Percentiles rank a stretch among this genome's conserved stretches.
phyloP scores from a whole-genome alignment of 1,140 invertebrate genomes.

The Chrysoperla carnea region DNA sequence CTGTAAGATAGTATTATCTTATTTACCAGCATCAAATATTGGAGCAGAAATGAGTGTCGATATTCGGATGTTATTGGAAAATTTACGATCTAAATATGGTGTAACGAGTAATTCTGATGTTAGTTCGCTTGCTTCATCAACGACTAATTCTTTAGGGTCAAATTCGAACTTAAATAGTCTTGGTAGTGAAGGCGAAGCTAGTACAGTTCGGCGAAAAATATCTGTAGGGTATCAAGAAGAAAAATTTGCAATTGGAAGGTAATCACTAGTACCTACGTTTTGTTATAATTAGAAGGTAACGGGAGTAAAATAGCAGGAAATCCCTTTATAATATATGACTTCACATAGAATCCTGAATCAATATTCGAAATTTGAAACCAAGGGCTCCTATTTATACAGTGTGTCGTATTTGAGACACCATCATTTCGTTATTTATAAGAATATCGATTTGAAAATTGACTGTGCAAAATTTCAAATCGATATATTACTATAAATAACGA shows the following conservation, averaged over 20 bases:
- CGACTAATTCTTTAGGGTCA: slow-evolving; percentile 10
- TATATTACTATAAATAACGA: too few species aligned
- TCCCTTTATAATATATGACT: too few species aligned
- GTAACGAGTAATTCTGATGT: slow-evolving; percentile 4
- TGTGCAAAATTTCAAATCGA: too few species aligned
- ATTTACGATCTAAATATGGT: slow-evolving; percentile 49
- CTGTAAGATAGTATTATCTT: slow-evolving; percentile 78
- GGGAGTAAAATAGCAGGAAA: too few species aligned
- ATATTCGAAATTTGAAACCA: too few species aligned
- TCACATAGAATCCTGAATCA: too few species aligned
- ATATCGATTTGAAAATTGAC: too few species aligned
- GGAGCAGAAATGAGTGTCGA: slow-evolving; percentile 57
- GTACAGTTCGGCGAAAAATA: slow-evolving; percentile 30
- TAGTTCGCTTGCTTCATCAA: slow-evolving; percentile 4
- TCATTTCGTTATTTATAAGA: too few species aligned
- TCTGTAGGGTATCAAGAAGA: slow-evolving; percentile 65
- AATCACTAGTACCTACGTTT: too few species aligned
- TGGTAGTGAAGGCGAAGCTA: slow-evolving; percentile 1
- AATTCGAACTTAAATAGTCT: neutral
- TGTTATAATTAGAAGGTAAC: too few species aligned
- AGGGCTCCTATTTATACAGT: too few species aligned
- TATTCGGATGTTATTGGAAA: slow-evolving; percentile 63
- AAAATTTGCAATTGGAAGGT: slow-evolving; percentile 42
- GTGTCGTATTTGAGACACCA: too few species aligned
- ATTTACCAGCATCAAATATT: slow-evolving; percentile 66